Conservation (phyloP, 1,140 invertebrate species). For the Drosophila oshimai region DNA sequence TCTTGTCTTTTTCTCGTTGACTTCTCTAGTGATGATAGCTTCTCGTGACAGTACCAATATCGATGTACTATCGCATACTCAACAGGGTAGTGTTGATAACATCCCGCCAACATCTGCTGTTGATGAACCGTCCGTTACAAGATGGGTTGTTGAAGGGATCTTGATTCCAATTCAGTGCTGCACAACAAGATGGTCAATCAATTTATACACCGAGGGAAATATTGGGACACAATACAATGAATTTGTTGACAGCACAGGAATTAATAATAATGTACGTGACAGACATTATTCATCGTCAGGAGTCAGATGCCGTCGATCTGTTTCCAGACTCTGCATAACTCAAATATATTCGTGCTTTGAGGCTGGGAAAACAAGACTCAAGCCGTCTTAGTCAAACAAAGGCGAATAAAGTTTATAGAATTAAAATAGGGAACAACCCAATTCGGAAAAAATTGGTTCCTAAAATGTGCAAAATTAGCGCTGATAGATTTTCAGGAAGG, state of each 20-base stretch:
- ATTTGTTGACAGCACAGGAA: conserved; percentile 77
- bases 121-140: no score
- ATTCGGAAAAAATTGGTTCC: conserved; percentile 54
- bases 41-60: no score
- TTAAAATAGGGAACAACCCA: no score
- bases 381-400: conserved; percentile 67
- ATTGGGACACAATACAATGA: conserved; percentile 51
- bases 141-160: background rate
- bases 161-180: conserved; percentile 12
- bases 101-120: no score
- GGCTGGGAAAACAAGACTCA: conserved; percentile 70
- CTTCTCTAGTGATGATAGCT: no score
- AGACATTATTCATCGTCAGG: conserved; percentile 76
- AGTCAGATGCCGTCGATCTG: conserved; percentile 12
- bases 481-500: conserved; percentile 79
- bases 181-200: conserved; percentile 32
- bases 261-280: conserved; percentile 80
- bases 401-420: conserved; percentile 51
- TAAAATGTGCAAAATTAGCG: conserved; percentile 81
- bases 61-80: no score
- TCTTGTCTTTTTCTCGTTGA: no score
- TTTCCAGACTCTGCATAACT: conserved; percentile 39
- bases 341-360: conserved; percentile 46
- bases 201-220: conserved; percentile 15
- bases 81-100: no score